Base-by-base conservation (phyloP, 1,140 invertebrate species). In the Caenorhabditis remanei region DNA sequence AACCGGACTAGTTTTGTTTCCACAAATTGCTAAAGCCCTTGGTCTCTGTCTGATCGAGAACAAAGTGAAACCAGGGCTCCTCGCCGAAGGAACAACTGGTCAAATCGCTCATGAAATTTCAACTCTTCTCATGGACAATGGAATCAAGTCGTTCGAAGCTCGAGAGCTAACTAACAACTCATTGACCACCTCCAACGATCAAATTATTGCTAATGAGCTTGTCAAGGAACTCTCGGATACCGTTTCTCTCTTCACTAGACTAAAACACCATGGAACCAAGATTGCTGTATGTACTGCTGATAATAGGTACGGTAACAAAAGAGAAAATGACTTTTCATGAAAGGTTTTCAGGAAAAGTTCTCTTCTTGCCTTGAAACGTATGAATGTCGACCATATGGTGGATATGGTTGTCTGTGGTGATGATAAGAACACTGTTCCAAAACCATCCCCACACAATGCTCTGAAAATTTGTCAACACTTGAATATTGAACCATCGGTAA, bases 261-360 rank as follows among this genome's bases (percentile, higher is more conserved):
- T 94, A 0, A 92, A 92, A 84, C 85, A 89, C 16, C 91, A 93
- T 75, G 90, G 91, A n/a, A 90, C 94, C 2, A 94, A 94, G 89
- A 93, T 94, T 84, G 94, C 94, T 13, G 91, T 94, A 41, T 94
- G 94, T 83, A 94, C 94, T 2, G 91, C 93, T 41, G 94, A 94
- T 88, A 93, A 91, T 83, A 89, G 91, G 91, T 92, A 85, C 61
- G 32, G 8, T 41, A 79, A 43, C 48, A 41, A 50, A 19, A 24
- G 2, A 53, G n/a, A 4, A 24, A 41, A 46, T 50, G 7, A 13
- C 19, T 43, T 79, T 46, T 16, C 9, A 53, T 53, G 1, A 4
- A 16, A 13, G 4, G 1, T 2, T 56, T 91, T 83, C n/a, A 91
- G 92, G 48, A 85, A 89, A 56, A 93, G 93, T 32, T 94, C 93